These are phyloP conservation scores for Ophiothrix spiculata DNA, from an alignment of 35 echinoderm and acorn worm genomes.

Conservation along the genomic window DNA sequence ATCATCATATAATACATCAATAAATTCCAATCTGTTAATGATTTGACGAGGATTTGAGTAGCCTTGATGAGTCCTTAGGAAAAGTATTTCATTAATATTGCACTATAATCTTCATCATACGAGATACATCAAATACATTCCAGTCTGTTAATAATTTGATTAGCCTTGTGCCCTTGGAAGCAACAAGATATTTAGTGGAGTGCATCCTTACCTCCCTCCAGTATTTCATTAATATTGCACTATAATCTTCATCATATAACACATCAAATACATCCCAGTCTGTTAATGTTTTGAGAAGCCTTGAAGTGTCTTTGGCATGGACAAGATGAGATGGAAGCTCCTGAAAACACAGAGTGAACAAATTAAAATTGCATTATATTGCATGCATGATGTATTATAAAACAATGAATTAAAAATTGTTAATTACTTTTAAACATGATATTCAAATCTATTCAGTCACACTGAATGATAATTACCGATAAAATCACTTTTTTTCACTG, in stretches of 20 bases:
- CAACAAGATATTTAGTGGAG: no score
- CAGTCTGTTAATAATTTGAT: constrained; percentile 54
- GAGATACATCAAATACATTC: constrained; percentile 71
- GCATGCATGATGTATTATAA: background rate
- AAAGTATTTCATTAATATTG: constrained; percentile 65
- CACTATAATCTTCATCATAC: constrained; percentile 73
- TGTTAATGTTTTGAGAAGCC: constrained; percentile 50
- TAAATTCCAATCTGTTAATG: no score
- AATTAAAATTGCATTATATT: background rate
- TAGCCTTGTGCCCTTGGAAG: no score
- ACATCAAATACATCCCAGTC: constrained; percentile 74
- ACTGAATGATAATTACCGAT: no score
- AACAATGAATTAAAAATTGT: background rate
- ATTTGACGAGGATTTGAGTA: no score
- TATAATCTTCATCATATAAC: constrained; percentile 71
- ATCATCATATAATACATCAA: no score
- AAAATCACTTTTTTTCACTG: no score
- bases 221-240: constrained; percentile 63
- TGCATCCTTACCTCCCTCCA: no score
- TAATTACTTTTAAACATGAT: no score
- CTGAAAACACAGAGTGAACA: constrained; percentile 18
- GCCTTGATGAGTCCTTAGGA: no score
- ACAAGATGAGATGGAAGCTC: constrained; percentile 70
- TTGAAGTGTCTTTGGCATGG: constrained; percentile 17
- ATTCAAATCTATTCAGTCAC: no score